A percentile compares a stretch with the other conserved stretches of the same genome.
Evolutionary conservation across 1,140 invertebrate genomes (phyloP).

Genomic region (Theocolax elegans): DNA sequence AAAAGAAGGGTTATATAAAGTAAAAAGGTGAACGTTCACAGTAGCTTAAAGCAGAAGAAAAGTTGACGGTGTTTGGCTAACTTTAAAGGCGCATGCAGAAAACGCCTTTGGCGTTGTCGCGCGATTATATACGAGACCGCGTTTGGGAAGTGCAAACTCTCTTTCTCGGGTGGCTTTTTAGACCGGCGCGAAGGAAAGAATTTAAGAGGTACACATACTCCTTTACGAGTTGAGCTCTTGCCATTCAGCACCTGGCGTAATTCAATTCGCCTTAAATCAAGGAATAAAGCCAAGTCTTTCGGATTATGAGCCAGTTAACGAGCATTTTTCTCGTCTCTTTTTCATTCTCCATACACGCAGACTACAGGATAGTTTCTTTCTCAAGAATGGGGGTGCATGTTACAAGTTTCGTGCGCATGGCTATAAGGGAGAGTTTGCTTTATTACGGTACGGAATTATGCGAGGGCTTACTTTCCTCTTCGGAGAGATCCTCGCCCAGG

Average conservation of each 20-base stretch:
- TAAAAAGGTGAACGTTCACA: too few species aligned
- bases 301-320: too few species aligned
- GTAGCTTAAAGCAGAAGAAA: background rate
- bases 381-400: background rate
- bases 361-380: too few species aligned
- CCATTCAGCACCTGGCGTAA: background rate
- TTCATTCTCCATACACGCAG: too few species aligned
- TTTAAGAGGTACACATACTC: background rate
- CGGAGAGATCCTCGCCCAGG: conserved; percentile 84
- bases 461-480: conserved; percentile 81
- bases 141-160: background rate
- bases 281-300: too few species aligned
- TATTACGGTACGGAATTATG: background rate
- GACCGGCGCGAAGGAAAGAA: too few species aligned
- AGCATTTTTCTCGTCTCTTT: background rate
- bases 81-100: background rate
- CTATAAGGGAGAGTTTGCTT: background rate
- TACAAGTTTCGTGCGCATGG: background rate
- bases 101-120: background rate
- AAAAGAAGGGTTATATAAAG: too few species aligned
- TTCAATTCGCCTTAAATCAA: background rate
- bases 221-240: too few species aligned
- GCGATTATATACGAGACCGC: background rate
- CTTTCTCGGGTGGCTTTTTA: background rate
- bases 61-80: background rate